These are phyloP conservation scores for Palaemon carinicauda DNA, from an alignment of 1,140 invertebrate species.

Conservation along the genomic window DNA sequence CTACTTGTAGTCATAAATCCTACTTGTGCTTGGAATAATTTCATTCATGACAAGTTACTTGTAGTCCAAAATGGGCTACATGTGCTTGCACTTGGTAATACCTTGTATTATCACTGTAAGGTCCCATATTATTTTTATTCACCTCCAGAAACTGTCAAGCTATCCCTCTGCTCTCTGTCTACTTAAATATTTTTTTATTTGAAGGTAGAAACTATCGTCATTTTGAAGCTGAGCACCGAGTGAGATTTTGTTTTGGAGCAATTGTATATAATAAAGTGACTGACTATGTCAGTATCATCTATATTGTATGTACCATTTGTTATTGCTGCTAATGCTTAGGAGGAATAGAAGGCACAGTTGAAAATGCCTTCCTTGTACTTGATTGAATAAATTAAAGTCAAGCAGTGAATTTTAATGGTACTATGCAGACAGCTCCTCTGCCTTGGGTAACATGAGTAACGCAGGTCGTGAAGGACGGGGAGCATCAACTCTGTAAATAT, in stretches of 20 bases:
- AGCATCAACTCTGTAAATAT: slow-evolving; percentile 46
- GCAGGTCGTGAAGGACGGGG: slow-evolving; percentile 23
- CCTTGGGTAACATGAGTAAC: slow-evolving; percentile 15
- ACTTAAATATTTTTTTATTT: background rate
- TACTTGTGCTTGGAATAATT: too few species aligned
- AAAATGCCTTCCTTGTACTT: background rate
- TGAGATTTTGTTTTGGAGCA: slow-evolving; percentile 35
- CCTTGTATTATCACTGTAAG: slow-evolving; percentile 20
- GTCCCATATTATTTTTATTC: slow-evolving; percentile 7
- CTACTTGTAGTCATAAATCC: too few species aligned
- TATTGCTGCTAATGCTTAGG: slow-evolving; percentile 11
- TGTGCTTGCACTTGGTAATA: background rate
- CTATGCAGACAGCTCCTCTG: slow-evolving; percentile 29
- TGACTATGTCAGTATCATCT: slow-evolving; percentile 31
- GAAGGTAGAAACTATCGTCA: background rate
- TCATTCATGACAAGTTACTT: too few species aligned
- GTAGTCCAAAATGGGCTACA: background rate
- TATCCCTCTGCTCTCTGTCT: slow-evolving; percentile 21
- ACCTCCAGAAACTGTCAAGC: background rate
- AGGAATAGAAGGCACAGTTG: background rate
- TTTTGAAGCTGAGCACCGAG: slow-evolving; percentile 18
- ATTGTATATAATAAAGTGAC: slow-evolving; percentile 13
- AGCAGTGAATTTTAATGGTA: background rate
- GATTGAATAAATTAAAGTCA: background rate
- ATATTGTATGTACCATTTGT: slow-evolving; percentile 23